A percentile compares a stretch with the other conserved stretches of the same genome.
phyloP scores from a whole-genome alignment of 1,140 invertebrate genomes.

The Nephila pilipes region DNA sequence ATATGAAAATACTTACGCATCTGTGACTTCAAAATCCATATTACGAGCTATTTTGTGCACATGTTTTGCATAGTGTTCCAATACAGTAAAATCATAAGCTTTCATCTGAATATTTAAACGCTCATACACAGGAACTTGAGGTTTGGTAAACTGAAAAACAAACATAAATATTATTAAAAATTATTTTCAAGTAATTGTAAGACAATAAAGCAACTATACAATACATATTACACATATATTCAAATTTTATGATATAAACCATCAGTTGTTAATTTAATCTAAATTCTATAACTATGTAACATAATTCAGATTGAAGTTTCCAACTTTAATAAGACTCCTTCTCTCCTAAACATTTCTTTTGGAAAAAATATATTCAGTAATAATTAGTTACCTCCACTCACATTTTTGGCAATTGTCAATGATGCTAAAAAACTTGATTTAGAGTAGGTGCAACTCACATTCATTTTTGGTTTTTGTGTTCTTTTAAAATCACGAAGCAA shows the following conservation, averaged over 20 bases:
- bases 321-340: background rate
- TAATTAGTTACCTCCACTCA: no score
- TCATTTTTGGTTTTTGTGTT: no score
- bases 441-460: no score
- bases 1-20: slow-evolving; percentile 84
- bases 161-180: background rate
- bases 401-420: no score
- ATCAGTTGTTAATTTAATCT: background rate
- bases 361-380: no score
- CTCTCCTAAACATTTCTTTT: no score
- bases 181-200: background rate
- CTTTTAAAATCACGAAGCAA: no score
- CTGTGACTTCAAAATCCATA: slow-evolving; percentile 89
- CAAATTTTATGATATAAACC: background rate
- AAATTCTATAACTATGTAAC: background rate
- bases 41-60: slow-evolving; percentile 87
- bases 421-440: no score
- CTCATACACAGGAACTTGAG: slow-evolving; percentile 86
- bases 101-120: slow-evolving; percentile 89
- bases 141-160: slow-evolving; percentile 78
- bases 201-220: background rate
- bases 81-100: slow-evolving; percentile 89
- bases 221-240: no score
- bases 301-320: background rate
- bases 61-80: slow-evolving; percentile 90